Percentiles rank a stretch among this genome's conserved stretches.
Conservation (phyloP, 1,140 invertebrate genomes). For the Aleiodes sp. region DNA sequence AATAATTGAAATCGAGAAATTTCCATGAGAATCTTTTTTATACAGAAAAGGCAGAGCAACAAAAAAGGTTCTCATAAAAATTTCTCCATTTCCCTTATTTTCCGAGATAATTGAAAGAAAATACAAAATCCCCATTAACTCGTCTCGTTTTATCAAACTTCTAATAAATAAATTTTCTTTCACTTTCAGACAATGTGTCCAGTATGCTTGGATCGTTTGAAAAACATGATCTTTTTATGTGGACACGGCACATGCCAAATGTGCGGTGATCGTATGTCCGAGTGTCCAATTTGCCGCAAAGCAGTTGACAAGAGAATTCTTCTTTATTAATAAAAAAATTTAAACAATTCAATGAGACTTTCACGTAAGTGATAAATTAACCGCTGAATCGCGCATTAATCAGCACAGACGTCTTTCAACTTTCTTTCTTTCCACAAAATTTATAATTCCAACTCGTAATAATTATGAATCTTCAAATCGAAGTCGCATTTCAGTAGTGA, state of each 20-base stretch:
- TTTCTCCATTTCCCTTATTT: too few relatives aligned
- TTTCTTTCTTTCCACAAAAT: too few relatives aligned
- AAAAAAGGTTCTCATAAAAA: too few relatives aligned
- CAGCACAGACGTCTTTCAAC: not conserved
- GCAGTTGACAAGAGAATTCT: constrained; percentile 94
- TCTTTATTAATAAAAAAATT: constrained; percentile 76
- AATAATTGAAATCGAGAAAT: too few relatives aligned
- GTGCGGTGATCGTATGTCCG: constrained; percentile 96
- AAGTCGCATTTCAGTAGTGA: too few relatives aligned
- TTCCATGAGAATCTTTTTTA: too few relatives aligned
- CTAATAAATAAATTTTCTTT: constrained; percentile 12
- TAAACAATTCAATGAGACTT: constrained; percentile 5
- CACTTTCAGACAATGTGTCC: constrained; percentile 93
- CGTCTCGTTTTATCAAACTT: constrained; percentile 17
- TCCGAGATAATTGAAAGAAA: too few relatives aligned
- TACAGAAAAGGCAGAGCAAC: too few relatives aligned
- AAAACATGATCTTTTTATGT: constrained; percentile 99
- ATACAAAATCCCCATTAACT: not conserved
- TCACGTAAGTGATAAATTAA: constrained; percentile 2
- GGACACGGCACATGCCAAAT: constrained; percentile 98
- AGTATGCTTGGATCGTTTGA: constrained; percentile 95
- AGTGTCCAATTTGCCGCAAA: constrained; percentile 97
- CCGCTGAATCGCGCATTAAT: not conserved
- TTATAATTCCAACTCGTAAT: too few relatives aligned
- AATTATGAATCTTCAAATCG: too few relatives aligned